Evolutionary conservation across 64 coral and sea anemone species (phyloP), one percentile per base, ranked within the genome.

Genomic region (Montipora sp.): DNA sequence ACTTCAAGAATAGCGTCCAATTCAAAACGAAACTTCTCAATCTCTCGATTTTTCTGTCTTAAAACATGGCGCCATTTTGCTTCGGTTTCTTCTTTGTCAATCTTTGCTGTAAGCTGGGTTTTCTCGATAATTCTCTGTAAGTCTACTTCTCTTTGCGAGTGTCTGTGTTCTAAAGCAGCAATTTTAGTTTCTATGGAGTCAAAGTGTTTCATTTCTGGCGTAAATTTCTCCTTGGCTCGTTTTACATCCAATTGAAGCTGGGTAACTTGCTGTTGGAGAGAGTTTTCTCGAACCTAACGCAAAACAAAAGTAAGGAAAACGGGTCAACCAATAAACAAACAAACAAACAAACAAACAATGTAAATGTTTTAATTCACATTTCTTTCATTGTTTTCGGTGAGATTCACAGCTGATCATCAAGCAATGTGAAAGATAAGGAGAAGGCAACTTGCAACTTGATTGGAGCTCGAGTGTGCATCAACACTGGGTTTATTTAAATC

Each of bases 191-290:
- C 91, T 0, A 99, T 58, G 5, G 77, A 88, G 47, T 96, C 94
- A 59, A 96, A 99, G 49, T 99, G 98, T 71, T 93, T 90, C 98
- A 99, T 99, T 78, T 99, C 98, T 2, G 94, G 98, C 2, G 94
- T 92, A 51, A 94, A 93, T 20, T 89, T 92, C 59, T 99, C 88
- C 79, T 94, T 99, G 9, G 98, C 94, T 44, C 83, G 89, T 22
- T 65, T 90, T 5, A 99, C 72, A 44, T 99, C 94, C n/a, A 59
- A 48, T 12, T 92, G 92, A 27, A 99, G 92, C 14, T 94, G 92
- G 27, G 18, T 80, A 77, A 96, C 88, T 90, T 99, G 91, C 58
- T 99, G 94, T 63, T 99, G 77, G 14, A 96, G 92, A n/a, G 91
- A 48, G 48, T 96, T 92, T 77, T 96, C 98, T 8, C 92, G 88